These are phyloP conservation scores for Anoplopoma fimbria DNA, from an alignment of 2,113 vertebrate species.

Conservation along the genomic window DNA sequence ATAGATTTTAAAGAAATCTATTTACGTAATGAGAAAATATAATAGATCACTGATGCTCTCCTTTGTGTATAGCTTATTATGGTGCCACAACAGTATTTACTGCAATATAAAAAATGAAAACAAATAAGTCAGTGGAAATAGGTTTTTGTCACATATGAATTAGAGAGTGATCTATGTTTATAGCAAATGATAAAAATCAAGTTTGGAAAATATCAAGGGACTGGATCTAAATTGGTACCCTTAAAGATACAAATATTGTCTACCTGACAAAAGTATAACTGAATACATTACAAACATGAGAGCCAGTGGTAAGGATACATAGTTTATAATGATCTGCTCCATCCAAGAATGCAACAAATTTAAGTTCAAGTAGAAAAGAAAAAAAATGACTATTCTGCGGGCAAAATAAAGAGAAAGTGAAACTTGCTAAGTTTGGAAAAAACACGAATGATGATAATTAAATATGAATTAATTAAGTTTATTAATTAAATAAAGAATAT, in stretches of 20 bases:
- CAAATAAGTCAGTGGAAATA: neutral
- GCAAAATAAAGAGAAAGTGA: neutral
- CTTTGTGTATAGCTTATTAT: no score
- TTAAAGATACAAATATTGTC: neutral
- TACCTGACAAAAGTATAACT: neutral
- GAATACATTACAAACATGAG: neutral
- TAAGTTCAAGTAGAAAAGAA: no score
- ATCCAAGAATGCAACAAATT: neutral
- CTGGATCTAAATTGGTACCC: neutral
- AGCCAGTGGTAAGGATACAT: neutral
- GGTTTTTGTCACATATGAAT: neutral
- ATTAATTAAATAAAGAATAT: no score
- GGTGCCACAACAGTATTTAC: neutral
- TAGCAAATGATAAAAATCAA: neutral
- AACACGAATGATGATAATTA: neutral
- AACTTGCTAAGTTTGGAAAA: neutral
- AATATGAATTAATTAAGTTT: no score
- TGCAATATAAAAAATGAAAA: slow-evolving; percentile 8
- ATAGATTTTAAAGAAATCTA: no score
- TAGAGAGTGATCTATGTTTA: neutral
- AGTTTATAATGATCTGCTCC: neutral
- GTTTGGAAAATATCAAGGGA: neutral
- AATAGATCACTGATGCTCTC: neutral
- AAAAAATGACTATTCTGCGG: no score
- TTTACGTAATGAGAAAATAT: neutral